Percentiles rank a stretch among this genome's conserved stretches.
phyloP scores from a whole-genome alignment of 2,113 vertebrate genomes.

The Lasiurus cinereus region DNA sequence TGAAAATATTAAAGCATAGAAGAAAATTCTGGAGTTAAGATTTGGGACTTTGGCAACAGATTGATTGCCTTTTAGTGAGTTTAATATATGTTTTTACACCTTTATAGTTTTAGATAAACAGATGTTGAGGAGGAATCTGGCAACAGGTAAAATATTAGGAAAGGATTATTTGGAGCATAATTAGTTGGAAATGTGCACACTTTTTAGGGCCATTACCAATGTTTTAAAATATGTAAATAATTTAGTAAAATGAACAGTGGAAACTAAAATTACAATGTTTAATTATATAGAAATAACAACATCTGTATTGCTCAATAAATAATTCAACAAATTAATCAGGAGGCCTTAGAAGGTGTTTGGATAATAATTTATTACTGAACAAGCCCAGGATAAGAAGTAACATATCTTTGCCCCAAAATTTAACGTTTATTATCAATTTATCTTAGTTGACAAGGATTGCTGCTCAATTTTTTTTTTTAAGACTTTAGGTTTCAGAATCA shows the following conservation, averaged over 20 bases:
- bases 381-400: background rate
- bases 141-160: background rate
- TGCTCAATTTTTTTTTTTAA: conserved; percentile 42
- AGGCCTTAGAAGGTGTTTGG: background rate
- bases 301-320: background rate
- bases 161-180: background rate
- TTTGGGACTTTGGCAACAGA: background rate
- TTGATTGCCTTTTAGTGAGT: background rate
- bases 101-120: conserved; percentile 17
- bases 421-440: background rate
- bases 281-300: background rate
- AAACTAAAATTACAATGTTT: background rate
- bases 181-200: background rate
- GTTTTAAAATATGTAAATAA: conserved; percentile 34
- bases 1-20: background rate
- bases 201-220: background rate
- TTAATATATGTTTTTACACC: background rate
- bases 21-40: conserved; percentile 7
- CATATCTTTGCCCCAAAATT: background rate
- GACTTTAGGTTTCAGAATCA: background rate
- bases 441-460: background rate
- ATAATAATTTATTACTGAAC: conserved; percentile 33
- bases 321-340: conserved; percentile 42
- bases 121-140: background rate
- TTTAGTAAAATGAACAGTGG: background rate